Evolutionary conservation across 2,888 invertebrate species (phyloP), one percentile per base, ranked within the genome.

Genomic region (Blera fallax): DNA sequence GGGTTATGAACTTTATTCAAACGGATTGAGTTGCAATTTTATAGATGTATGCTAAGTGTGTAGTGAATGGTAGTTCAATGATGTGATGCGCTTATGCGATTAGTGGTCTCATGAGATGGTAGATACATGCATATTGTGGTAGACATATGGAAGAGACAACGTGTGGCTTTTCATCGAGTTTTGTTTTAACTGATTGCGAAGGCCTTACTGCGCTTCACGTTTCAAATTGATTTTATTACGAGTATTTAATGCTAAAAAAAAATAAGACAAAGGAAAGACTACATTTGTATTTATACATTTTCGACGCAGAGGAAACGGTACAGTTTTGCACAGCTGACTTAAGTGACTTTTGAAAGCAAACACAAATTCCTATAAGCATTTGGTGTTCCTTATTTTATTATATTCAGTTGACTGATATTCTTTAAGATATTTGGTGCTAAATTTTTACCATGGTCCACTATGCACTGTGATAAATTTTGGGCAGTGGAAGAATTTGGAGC

Each of bases 1-100:
- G 83, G 83, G 83, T 84, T 84, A 84, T 79, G 83, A 84, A 84
- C 83, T 84, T 79, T 67, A 67, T 73, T 79, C 37, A 62, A 65
- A 74, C 60, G 79, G 73, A 84, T 84, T 84, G 69, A 48, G 62
- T 84, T 84, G 79, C 81, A 76, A 62, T 67, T 74, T 6, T 62
- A 45, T 56, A 32, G 10, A 32, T 56, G 21, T 4, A 24, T 24
- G 4, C 24, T 24, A 24, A 24, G 4, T 24, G n/a, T 43, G 43
- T 62, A 45, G 60, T 11, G 45, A 16, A 32, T 62, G 16, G 18
- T 48, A 21, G 54, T 64, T 64, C 50, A 67, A 50, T 69, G 77
- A 77, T 78, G 69, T 60, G 69, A 62, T 69, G 58, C 58, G 48
- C 67, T 62, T 54, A 62, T 69, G 58, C 58, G 48, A 56, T 62